A percentile compares a stretch with the other conserved stretches of the same genome.
These are phyloP conservation scores for Platalea minor DNA, from an alignment of 2,797 vertebrate species.

Conservation along the genomic window DNA sequence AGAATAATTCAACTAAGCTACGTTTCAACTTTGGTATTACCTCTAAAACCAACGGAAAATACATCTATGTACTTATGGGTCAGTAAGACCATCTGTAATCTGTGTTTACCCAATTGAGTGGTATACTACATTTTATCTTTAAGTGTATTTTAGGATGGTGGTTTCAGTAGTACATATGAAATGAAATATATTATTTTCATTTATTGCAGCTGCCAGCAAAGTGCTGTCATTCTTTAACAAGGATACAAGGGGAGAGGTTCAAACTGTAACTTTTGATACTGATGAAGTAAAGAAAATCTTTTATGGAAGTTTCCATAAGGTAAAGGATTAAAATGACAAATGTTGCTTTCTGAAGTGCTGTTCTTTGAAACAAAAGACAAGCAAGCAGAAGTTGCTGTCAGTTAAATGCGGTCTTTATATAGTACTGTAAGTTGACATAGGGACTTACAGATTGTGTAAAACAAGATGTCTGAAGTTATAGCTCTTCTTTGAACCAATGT, in stretches of 20 bases:
- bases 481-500: neutral
- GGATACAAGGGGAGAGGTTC: slow-evolving; percentile 86
- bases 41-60: neutral
- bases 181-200: neutral
- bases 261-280: slow-evolving; percentile 87
- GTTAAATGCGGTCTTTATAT: neutral
- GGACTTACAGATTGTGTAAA: neutral
- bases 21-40: neutral
- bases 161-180: neutral
- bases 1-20: neutral
- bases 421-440: neutral
- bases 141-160: neutral
- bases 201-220: slow-evolving; percentile 85
- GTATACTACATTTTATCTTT: neutral
- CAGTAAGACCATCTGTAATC: neutral
- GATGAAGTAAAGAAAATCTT: slow-evolving; percentile 88
- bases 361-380: neutral
- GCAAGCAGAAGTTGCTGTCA: neutral
- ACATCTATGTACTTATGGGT: neutral
- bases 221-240: slow-evolving; percentile 95
- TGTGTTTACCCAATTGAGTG: neutral
- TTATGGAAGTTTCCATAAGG: slow-evolving; percentile 99
- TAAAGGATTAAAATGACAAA: slow-evolving; percentile 70
- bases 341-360: slow-evolving; percentile 20
- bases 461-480: neutral